phyloP scores from a whole-genome alignment of 2,888 invertebrate species.

The Sphaeridia pumilis region DNA sequence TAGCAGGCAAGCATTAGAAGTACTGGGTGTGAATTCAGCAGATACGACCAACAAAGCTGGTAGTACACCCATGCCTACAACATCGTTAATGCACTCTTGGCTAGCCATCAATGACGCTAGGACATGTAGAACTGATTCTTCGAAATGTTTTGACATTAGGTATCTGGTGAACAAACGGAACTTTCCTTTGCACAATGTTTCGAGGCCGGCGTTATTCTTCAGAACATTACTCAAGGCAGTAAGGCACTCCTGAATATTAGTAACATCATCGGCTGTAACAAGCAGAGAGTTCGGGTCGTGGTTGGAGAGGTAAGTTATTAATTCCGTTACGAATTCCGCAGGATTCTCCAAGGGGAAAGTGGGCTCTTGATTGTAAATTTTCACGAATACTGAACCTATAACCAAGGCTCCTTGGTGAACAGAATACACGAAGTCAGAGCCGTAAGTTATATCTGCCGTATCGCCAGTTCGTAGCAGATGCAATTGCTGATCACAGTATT shows the following conservation, averaged over 20 bases:
- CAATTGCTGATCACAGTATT: conserved; percentile 67
- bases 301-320: conserved; percentile 68
- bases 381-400: conserved; percentile 80
- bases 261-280: conserved; percentile 36
- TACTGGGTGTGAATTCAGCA: conserved; percentile 26
- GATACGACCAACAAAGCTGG: conserved; percentile 35
- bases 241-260: conserved; percentile 41
- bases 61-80: conserved; percentile 50
- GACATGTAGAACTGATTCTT: conserved; percentile 63
- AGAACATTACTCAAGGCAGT: conserved; percentile 84
- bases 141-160: conserved; percentile 54
- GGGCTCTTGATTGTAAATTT: conserved; percentile 93
- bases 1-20: conserved; percentile 42
- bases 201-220: conserved; percentile 75
- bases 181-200: conserved; percentile 92
- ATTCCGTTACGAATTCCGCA: conserved; percentile 76
- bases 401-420: conserved; percentile 72
- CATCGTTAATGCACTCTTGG: conserved; percentile 91
- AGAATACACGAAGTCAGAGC: conserved; percentile 60
- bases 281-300: conserved; percentile 47
- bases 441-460: conserved; percentile 51
- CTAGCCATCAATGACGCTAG: conserved; percentile 69
- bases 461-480: conserved; percentile 35
- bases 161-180: conserved; percentile 80
- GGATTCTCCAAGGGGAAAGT: conserved; percentile 81